phyloP scores from a whole-genome alignment of 2,797 vertebrate genomes.

The Poeciliopsis presidionis region DNA sequence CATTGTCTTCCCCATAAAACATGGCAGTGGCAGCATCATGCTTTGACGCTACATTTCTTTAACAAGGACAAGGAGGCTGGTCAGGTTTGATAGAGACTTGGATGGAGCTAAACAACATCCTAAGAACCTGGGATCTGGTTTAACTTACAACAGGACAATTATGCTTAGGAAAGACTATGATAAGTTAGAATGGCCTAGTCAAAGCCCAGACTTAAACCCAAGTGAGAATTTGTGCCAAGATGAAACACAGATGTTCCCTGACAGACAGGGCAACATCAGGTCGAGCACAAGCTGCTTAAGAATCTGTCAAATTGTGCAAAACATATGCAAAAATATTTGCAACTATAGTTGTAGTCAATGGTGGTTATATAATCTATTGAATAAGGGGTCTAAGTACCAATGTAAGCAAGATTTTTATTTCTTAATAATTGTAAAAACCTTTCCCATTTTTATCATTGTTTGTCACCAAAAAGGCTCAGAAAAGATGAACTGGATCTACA shows the following conservation, averaged over 20 bases:
- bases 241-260: not conserved
- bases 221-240: not conserved
- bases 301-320: not conserved
- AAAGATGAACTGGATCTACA: not conserved
- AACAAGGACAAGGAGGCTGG: not conserved
- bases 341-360: not conserved
- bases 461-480: not conserved
- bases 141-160: not conserved
- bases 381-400: not conserved
- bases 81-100: not conserved
- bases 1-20: not conserved
- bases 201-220: not conserved
- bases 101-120: not conserved
- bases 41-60: not conserved
- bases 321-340: not conserved
- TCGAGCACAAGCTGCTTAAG: not conserved
- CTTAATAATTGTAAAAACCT: not conserved
- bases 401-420: not conserved
- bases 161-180: not conserved
- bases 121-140: not conserved
- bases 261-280: not conserved
- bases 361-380: not conserved
- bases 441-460: not conserved
- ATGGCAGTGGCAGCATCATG: not conserved
- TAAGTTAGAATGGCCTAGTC: not conserved